phyloP scores from a whole-genome alignment of 1,140 invertebrate genomes.

The Eupeodes corollae region DNA sequence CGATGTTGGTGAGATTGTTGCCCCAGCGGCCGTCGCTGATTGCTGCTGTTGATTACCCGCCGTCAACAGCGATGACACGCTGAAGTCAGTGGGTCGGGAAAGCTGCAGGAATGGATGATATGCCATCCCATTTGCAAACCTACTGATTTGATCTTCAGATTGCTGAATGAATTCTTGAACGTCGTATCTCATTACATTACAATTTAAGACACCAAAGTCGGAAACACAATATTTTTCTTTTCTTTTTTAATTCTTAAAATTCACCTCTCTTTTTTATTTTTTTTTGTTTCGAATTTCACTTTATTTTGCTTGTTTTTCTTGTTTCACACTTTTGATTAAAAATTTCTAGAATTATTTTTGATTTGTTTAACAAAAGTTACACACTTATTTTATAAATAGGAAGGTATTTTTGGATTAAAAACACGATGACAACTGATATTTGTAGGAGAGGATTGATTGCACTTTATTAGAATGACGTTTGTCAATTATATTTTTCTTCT shows the following conservation, averaged over 20 bases:
- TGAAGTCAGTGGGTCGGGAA: slow-evolving; percentile 82
- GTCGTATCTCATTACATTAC: slow-evolving; percentile 42
- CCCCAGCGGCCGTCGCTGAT: slow-evolving; percentile 31
- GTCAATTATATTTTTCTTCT: too few species aligned
- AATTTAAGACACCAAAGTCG: slow-evolving; percentile 13
- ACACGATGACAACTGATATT: too few species aligned
- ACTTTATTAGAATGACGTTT: too few species aligned
- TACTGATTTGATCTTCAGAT: slow-evolving; percentile 49
- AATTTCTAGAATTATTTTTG: too few species aligned
- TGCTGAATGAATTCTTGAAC: slow-evolving; percentile 49
- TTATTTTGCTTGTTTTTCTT: slow-evolving; percentile 5
- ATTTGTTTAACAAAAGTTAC: too few species aligned
- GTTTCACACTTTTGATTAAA: not conserved
- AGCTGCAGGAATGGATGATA: slow-evolving; percentile 58
- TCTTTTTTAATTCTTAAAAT: not conserved
- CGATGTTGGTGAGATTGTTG: slow-evolving; percentile 7
- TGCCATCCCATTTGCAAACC: slow-evolving; percentile 50
- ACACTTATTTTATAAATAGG: too few species aligned
- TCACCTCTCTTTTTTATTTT: not conserved
- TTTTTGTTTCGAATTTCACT: slow-evolving; percentile 6
- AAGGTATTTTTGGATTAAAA: too few species aligned
- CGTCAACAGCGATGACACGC: slow-evolving; percentile 78
- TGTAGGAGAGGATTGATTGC: too few species aligned
- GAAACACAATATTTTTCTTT: not conserved
- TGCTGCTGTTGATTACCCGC: slow-evolving; percentile 40